Conservation (phyloP, 2,888 invertebrate genomes). For the Seira sanloemensis region DNA sequence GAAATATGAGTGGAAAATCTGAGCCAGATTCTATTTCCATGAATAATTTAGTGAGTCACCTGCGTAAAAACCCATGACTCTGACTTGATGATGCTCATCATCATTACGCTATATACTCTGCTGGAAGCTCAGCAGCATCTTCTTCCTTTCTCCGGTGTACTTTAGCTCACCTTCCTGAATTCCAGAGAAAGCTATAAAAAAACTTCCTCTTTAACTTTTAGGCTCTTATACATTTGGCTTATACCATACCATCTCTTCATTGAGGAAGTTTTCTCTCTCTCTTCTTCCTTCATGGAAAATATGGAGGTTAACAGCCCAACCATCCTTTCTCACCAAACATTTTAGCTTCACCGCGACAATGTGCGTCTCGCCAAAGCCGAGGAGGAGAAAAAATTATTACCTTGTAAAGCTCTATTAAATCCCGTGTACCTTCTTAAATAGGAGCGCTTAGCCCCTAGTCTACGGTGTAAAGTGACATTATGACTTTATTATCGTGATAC, state of each 20-base stretch:
- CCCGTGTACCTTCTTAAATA: not conserved
- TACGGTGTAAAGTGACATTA: not conserved
- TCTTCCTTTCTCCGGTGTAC: not conserved
- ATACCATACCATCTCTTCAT: not conserved
- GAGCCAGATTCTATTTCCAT: conserved; percentile 15
- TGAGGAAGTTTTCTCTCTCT: not conserved
- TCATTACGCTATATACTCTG: not conserved
- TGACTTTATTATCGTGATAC: conserved; percentile 1
- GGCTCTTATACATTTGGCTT: not conserved
- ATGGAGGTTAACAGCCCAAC: not conserved
- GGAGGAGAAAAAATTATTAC: not conserved
- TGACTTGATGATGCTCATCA: conserved; percentile 1
- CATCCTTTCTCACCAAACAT: not conserved
- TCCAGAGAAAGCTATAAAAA: not conserved
- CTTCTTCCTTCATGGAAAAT: not conserved
- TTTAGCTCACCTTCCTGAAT: not conserved
- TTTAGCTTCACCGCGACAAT: not conserved
- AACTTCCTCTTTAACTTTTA: not conserved
- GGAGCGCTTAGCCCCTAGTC: not conserved
- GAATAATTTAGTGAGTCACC: conserved; percentile 50
- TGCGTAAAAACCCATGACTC: conserved; percentile 22
- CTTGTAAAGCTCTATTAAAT: conserved; percentile 4
- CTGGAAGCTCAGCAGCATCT: conserved; percentile 16
- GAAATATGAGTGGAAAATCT: not conserved
- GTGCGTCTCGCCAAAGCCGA: not conserved